Conservation (phyloP, 35 echinoderm and acorn worm genomes). For the Amphiura filiformis region DNA sequence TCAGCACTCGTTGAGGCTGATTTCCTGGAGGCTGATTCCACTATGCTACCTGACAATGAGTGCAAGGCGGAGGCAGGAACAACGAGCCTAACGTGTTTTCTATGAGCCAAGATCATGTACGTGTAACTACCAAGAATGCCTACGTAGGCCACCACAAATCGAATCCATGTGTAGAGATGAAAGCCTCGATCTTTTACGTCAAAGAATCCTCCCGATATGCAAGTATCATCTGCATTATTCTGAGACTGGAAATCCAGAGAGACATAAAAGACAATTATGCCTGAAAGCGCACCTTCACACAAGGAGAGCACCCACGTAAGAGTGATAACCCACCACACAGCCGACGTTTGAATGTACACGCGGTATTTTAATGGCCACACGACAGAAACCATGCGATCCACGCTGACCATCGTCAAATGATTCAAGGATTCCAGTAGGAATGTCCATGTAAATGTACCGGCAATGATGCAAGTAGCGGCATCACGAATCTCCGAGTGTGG, state of each 20-base stretch:
- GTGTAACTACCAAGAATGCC: background rate
- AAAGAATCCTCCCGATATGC: background rate
- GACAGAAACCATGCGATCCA: background rate
- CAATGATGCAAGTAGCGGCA: background rate
- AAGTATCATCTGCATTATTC: background rate
- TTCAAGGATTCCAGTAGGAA: background rate
- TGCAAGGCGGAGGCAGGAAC: background rate
- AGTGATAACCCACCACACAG: background rate
- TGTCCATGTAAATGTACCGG: background rate
- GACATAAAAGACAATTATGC: background rate
- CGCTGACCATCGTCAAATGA: background rate
- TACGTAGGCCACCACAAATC: background rate
- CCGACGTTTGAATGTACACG: background rate
- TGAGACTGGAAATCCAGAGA: background rate
- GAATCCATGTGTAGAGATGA: background rate
- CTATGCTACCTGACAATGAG: background rate
- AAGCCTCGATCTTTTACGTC: background rate
- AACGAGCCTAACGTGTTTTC: background rate
- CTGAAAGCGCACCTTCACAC: background rate
- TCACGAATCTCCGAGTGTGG: background rate
- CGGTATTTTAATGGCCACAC: background rate
- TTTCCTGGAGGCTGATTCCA: background rate
- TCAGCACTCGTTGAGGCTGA: background rate
- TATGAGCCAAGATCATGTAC: background rate
- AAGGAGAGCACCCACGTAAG: background rate